Evolutionary conservation across 2,113 vertebrate genomes (phyloP).

Genomic region (Pelecanus crispus): DNA sequence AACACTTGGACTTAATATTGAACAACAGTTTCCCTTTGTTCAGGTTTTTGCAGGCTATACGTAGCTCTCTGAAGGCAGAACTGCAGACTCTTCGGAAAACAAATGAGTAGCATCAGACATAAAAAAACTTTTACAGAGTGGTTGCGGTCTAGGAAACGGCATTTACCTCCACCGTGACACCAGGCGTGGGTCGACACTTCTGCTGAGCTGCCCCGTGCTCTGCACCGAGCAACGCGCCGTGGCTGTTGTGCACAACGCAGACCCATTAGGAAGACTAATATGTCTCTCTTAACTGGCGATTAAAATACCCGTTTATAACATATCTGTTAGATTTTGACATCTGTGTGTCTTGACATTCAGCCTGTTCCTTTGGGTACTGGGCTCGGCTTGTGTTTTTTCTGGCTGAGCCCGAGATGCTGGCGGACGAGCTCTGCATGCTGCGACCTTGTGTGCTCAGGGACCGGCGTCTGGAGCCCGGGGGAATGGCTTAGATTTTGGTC

Average conservation of each 20-base stretch:
- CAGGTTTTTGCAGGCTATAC: background rate
- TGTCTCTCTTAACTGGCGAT: background rate
- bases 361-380: too few relatives aligned
- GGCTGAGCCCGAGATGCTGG: background rate
- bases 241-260: background rate
- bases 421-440: fast-evolving
- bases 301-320: background rate
- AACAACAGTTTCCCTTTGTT: background rate
- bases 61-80: background rate
- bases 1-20: background rate
- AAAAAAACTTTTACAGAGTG: background rate
- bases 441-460: background rate
- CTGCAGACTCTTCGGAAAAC: background rate
- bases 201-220: background rate
- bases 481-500: background rate
- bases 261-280: background rate
- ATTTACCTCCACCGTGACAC: background rate
- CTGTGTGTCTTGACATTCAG: background rate
- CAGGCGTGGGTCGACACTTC: background rate
- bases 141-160: background rate
- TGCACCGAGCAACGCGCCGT: background rate
- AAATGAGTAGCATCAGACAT: too few relatives aligned
- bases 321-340: background rate
- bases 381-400: background rate
- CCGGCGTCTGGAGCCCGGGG: fast-evolving